Conservation (phyloP, 2,113 vertebrate genomes). For the Indicator maculatus region DNA sequence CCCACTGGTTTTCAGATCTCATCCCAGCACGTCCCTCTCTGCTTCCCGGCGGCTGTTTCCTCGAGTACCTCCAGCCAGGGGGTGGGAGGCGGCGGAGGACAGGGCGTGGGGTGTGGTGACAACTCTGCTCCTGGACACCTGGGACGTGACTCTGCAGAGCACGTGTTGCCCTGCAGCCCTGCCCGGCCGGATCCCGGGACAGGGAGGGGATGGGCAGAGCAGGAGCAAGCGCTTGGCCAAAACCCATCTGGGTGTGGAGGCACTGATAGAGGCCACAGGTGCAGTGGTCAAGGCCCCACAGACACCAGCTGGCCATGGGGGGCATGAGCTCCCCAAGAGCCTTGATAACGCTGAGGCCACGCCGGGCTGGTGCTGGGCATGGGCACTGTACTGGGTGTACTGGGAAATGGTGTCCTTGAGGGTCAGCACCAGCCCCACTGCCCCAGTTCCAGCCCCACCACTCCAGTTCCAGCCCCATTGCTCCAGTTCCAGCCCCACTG, state of each 20-base stretch:
- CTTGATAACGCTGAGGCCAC: fast-evolving
- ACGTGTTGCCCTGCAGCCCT: not conserved
- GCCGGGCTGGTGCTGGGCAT: not conserved
- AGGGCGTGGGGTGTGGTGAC: constrained; percentile 9
- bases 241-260: fast-evolving
- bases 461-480: not conserved
- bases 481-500: no score
- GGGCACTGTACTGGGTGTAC: not conserved
- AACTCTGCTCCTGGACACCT: not conserved
- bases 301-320: fast-evolving
- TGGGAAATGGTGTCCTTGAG: fast-evolving
- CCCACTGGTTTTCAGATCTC: not conserved
- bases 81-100: not conserved
- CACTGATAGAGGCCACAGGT: fast-evolving
- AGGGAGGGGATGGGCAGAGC: not conserved
- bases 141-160: not conserved
- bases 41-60: not conserved
- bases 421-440: not conserved
- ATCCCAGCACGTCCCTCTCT: not conserved
- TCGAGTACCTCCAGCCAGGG: not conserved
- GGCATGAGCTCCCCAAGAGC: fast-evolving
- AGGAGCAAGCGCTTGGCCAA: fast-evolving
- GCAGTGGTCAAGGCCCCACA: not conserved
- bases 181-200: not conserved
- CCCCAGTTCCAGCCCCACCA: no score